Base-by-base conservation (phyloP, 1,140 invertebrate genomes). In the Cataglyphis hispanica region DNA sequence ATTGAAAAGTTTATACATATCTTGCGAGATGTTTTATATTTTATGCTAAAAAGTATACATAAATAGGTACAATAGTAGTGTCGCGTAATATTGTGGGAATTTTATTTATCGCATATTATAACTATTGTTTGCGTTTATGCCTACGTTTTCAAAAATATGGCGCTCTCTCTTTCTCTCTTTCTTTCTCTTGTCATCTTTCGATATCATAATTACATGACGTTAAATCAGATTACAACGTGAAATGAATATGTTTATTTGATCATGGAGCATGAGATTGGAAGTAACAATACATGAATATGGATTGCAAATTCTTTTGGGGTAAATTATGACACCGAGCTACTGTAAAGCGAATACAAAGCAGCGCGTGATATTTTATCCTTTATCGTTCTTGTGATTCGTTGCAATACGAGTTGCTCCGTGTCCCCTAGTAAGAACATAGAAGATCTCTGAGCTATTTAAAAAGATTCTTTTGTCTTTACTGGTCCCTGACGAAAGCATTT, bases 381-480 rank as follows among this genome's bases (percentile, higher is more conserved):
- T 10, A 40, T 25, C 7, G n/a, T 72, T 72, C 27, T 72, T 34
- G 10, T 4, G 69, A 56, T 31, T 56, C 46, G 19, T 72, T 72
- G 27, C 46, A 11, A 72, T 56, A 25, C 27, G n/a, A 56, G 69
- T 72, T 31, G 34, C 53, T n/a, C 31, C 1, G 46, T 56, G 4
- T n/a, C n/a, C n/a, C n/a, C n/a, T n/a, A n/a, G n/a, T 19, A 16
- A 16, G 46, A 72, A 46, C 8, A 43, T 27, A 27, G 27, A 53
- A 27, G 1, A 56, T 34, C 1, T 56, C 19, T 50, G 16, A 50
- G 46, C 13, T 56, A 53, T 56, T 53, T 27, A 72, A 72, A 72
- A 72, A 72, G 31, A 34, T 72, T 2, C 69, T 34, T 72, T 70
- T 53, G 46, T 70, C 53, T 22, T 6, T 56, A 72, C n/a, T 50